Base-by-base conservation (phyloP, 2,797 vertebrate species). In the Rhinophrynus dorsalis region DNA sequence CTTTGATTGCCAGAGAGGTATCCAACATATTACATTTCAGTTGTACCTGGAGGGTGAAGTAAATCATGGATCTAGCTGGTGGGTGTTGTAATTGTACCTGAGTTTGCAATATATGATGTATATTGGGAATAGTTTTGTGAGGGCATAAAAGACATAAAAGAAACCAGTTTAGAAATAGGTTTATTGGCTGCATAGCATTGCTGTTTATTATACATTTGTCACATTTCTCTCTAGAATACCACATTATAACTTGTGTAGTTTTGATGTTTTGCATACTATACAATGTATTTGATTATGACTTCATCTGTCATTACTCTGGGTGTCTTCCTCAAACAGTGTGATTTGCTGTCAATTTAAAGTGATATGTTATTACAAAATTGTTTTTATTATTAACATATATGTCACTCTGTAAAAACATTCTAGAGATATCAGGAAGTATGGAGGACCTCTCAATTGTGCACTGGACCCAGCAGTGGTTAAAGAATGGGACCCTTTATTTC, bases 381-480 rank as follows among this genome's bases (percentile, higher is more conserved):
- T n/a, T n/a, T 24, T 51, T 29, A 51, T n/a, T 51, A 7, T 30
- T 7, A n/a, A 30, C 20, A 23, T 8, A 48, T 51, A 51, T 51
- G 6, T 51, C 17, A n/a, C n/a, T n/a, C n/a, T n/a, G n/a, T n/a
- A n/a, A 81, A 59, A 44, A 44, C 30, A 75, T 79, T 85, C 40
- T 85, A 99, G 97, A 98, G 86, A 99, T 99, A 94, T 96, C 96
- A 0, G 97, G 97, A 3, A 97, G 92, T 0, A 90, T 89, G 2
- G 91, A 93, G 5, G 96, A 98, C 48, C 95, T 99, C 74, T 97
- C 96, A 0, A 87, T 97, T 87, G 95, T 99, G 24, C 95, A 97
- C 81, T 99, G 97, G 97, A 95, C 96, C 80, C 97, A 99, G 83
- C 96, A 98, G 86, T 99, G 97, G 97, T 82, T 99, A 86, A 95